Evolutionary conservation across 2,113 vertebrate genomes (phyloP).

Genomic region (Peucedramus taeniatus): DNA sequence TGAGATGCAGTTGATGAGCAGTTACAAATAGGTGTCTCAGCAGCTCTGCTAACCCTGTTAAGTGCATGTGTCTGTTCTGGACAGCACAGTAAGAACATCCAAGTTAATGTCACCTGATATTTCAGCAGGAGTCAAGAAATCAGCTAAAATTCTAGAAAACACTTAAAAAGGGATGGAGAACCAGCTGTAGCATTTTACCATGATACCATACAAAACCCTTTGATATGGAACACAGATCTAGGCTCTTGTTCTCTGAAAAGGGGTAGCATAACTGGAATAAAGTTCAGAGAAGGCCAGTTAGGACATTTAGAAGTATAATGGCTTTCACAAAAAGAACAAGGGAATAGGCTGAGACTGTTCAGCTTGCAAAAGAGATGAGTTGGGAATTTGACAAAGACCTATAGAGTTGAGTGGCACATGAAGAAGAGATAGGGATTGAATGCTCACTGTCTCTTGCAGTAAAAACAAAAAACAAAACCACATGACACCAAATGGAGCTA

Average conservation of each 20-base stretch:
- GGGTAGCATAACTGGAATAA: background rate
- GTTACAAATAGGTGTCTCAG: background rate
- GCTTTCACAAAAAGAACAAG: background rate
- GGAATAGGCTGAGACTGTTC: background rate
- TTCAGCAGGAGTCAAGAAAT: background rate
- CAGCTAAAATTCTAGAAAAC: background rate
- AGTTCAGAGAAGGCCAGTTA: background rate
- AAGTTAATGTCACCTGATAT: background rate
- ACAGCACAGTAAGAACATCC: background rate
- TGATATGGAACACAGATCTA: background rate
- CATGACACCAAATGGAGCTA: background rate
- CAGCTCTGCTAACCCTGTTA: background rate
- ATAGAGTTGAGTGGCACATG: background rate
- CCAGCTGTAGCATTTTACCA: background rate
- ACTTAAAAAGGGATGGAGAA: background rate
- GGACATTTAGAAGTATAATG: background rate
- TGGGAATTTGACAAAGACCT: background rate
- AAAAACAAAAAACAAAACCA: background rate
- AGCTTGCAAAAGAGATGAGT: background rate
- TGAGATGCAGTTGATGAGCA: background rate
- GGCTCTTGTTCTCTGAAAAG: background rate
- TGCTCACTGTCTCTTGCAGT: background rate
- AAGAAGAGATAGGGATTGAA: background rate
- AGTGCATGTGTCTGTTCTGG: background rate
- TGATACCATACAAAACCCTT: background rate